Evolutionary conservation across 2,888 invertebrate species (phyloP).

Genomic region (Chrysopilus asiliformis): DNA sequence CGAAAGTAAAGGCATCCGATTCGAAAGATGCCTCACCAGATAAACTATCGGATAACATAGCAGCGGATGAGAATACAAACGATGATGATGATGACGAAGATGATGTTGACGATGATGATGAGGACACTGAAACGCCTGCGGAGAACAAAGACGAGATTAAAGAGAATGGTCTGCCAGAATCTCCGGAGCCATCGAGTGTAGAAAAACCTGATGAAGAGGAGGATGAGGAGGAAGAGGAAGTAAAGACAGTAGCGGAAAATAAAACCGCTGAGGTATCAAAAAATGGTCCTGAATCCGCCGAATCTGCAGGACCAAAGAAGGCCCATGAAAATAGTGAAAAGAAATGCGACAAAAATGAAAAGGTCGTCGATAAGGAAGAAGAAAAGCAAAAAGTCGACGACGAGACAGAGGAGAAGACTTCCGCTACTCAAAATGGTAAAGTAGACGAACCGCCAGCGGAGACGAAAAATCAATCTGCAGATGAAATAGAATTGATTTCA

Average conservation of each 20-base stretch:
- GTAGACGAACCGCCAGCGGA: background rate
- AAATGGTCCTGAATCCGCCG: too few species aligned
- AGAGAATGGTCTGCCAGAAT: conserved; percentile 4
- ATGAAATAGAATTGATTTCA: conserved; percentile 14
- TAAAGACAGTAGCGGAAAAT: background rate
- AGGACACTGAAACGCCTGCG: conserved; percentile 2
- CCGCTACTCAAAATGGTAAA: background rate
- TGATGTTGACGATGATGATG: conserved; percentile 19
- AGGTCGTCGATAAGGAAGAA: too few species aligned
- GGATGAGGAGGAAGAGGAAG: conserved; percentile 12
- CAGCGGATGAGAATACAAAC: conserved; percentile 19
- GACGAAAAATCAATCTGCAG: background rate
- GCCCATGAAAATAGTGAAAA: too few species aligned
- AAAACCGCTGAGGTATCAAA: background rate
- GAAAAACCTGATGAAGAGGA: background rate
- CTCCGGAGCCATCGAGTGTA: background rate
- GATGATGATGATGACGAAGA: conserved; percentile 24
- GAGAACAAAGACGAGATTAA: conserved; percentile 2
- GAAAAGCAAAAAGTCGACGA: too few species aligned
- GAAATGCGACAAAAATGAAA: too few species aligned
- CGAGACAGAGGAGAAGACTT: conserved; percentile 1
- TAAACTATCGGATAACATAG: conserved; percentile 12
- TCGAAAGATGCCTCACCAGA: conserved; percentile 8
- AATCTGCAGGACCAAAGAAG: too few species aligned
- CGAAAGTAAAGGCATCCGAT: conserved; percentile 6